These are phyloP conservation scores for Monarcha castaneiventris DNA, from an alignment of 2,113 vertebrate genomes.

Conservation along the genomic window DNA sequence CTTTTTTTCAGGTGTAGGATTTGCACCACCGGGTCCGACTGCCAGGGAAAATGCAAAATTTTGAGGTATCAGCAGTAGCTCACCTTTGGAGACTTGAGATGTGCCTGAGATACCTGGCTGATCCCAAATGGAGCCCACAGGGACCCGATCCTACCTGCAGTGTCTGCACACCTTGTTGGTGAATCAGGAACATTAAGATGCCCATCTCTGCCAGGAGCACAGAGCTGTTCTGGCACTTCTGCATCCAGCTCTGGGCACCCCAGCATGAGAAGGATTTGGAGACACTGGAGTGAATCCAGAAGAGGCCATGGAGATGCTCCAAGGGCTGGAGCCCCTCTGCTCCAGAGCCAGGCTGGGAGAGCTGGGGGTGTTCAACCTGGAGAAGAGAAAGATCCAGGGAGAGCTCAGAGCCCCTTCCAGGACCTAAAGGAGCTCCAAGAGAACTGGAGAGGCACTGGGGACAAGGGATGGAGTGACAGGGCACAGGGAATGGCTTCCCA, in stretches of 20 bases:
- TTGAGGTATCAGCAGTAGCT: neutral
- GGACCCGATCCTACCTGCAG: neutral
- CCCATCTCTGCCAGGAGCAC: neutral
- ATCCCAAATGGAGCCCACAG: neutral
- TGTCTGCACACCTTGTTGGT: neutral
- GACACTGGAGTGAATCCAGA: neutral
- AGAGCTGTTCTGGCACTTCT: neutral
- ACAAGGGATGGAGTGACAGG: neutral
- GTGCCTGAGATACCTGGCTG: neutral
- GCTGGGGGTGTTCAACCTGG: neutral
- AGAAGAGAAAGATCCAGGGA: neutral
- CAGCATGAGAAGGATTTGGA: neutral
- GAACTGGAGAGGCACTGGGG: neutral
- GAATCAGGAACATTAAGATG: neutral
- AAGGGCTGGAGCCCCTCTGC: neutral
- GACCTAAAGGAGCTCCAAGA: neutral
- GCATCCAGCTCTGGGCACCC: neutral
- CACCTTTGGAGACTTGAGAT: neutral
- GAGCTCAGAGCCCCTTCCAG: neutral
- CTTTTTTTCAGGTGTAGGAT: neutral
- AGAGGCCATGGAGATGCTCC: fast-evolving
- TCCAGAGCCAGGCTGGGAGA: neutral
- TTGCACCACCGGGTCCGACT: fast-evolving
- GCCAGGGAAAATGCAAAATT: neutral
- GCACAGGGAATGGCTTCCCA: neutral